Base-by-base conservation (phyloP, 2,113 vertebrate genomes). In the Phyllopteryx taeniolatus region DNA sequence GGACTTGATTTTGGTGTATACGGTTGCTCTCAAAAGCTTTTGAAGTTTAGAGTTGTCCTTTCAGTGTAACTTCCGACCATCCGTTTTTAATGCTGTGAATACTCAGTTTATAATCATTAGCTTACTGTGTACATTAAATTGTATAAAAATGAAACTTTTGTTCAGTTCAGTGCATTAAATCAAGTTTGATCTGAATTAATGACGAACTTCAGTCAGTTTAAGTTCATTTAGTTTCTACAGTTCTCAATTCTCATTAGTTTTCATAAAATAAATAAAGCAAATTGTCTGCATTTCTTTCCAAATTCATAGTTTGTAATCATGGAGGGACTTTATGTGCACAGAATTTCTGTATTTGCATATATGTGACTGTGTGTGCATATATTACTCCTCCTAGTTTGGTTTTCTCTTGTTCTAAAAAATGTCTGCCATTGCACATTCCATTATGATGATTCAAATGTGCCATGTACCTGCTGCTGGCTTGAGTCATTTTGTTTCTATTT, bases 51-150 rank as follows among this genome's bases (percentile, higher is more conserved):
- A 65, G 42, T 22, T 44, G 63, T 53, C 19, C 33, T 35, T 68
- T 57, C 51, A 43, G 19, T 22, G 51, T 56, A 22, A 69, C 20
- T 44, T 69, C 53, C 33, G 8, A 69, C 53, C 22, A 46, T 59
- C 42, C 6, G 20, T 46, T 90, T 90, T 90, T 90, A 92, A 93
- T 92, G 90, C 92, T 93, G 91, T 92, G 91, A 93, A 93, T 86
- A 89, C 78, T 74, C 72, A 68, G 80, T 78, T 74, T 83, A 78
- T 76, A 87, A 78, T 74, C 82, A 74, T 76, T 82, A 20, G 66
- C 72, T 84, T 72, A 82, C 81, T 82, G 77, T 82, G 77, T 86
- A 71, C 82, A 71, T 85, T 73, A 56, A 72, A 81, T 80, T 79
- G 80, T 88, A 83, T 75, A 71, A 70, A 82, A 83, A 75, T 67